Base-by-base conservation (phyloP, 1,140 invertebrate genomes). In the Dendroctonus valens region DNA sequence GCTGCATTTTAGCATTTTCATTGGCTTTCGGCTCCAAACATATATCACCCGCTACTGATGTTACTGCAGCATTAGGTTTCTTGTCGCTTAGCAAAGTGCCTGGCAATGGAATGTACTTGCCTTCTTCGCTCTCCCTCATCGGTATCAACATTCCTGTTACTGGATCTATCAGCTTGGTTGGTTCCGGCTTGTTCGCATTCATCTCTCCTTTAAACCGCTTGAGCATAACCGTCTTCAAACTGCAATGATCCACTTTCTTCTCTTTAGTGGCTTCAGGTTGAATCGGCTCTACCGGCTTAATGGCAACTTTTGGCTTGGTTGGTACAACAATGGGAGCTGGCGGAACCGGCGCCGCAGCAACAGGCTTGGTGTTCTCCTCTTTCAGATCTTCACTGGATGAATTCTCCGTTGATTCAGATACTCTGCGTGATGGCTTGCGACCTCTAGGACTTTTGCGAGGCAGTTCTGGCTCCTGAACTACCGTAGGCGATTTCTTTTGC, bases 111-210 rank as follows among this genome's bases (percentile, higher is more conserved):
- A 89, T 83, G 72, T 89, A 89, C 55, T 85, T 84, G 12, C 87
- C 88, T 72, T 91, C 89, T 73, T 89, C 89, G 40, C 86, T 87
- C 70, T 89, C 86, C 69, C 85, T 79, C 83, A 89, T 87, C 0
- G 85, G 86, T 50, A 87, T 88, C 44, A 92, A 78, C 69, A 89
- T 81, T 7, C 90, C 91, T 2, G 89, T 92, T 0, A 90, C 88
- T 0, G 90, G 89, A 80, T 91, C 90, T 37, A 91, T 88, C 7
- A 91, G 74, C 9, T 81, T 83, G 72, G 83, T 86, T 2, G 85
- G 84, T 70, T 87, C 86, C 39, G 76, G 71, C 49, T 71, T 69
- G 14, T 69, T 70, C 9, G 41, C 8, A 15, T 48, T 55, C 70
- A 73, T 66, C 60, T 78, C 76, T 11, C 72, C 73, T 67, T 79